Percentiles rank a stretch among this genome's conserved stretches.
Evolutionary conservation across 1,140 invertebrate species (phyloP).

Genomic region (Contarinia nasturtii): DNA sequence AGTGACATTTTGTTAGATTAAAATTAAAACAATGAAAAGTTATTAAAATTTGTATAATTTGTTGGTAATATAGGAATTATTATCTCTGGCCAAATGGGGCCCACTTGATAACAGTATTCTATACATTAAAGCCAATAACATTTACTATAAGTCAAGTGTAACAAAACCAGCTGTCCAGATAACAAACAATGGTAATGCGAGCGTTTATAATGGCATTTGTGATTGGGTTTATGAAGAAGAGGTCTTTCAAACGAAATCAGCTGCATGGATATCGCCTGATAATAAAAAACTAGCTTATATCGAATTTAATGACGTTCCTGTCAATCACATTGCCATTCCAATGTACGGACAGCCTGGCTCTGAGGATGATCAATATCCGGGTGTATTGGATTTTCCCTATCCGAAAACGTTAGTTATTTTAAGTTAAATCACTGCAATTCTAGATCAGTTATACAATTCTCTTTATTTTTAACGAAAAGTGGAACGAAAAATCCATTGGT

Average conservation of each 20-base stretch:
- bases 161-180: constrained; percentile 26
- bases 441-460: too few species aligned
- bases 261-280: constrained; percentile 74
- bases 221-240: constrained; percentile 47
- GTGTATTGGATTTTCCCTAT: constrained; percentile 51
- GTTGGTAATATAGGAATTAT: not conserved
- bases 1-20: too few species aligned
- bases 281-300: constrained; percentile 65
- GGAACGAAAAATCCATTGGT: constrained; percentile 25
- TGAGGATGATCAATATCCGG: constrained; percentile 44
- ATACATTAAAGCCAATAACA: constrained; percentile 53
- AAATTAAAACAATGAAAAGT: too few species aligned
- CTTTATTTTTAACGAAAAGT: too few species aligned
- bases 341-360: constrained; percentile 46
- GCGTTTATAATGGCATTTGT: constrained; percentile 48
- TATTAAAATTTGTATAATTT: too few species aligned
- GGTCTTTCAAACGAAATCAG: constrained; percentile 64
- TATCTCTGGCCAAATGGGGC: constrained; percentile 16
- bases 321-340: constrained; percentile 40
- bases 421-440: too few species aligned
- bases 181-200: constrained; percentile 36
- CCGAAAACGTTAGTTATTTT: too few species aligned
- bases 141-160: constrained; percentile 45
- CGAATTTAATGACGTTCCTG: constrained; percentile 60
- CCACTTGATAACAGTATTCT: constrained; percentile 37